phyloP scores from a whole-genome alignment of 2,797 vertebrate species.

The Sebastes matsubarae region DNA sequence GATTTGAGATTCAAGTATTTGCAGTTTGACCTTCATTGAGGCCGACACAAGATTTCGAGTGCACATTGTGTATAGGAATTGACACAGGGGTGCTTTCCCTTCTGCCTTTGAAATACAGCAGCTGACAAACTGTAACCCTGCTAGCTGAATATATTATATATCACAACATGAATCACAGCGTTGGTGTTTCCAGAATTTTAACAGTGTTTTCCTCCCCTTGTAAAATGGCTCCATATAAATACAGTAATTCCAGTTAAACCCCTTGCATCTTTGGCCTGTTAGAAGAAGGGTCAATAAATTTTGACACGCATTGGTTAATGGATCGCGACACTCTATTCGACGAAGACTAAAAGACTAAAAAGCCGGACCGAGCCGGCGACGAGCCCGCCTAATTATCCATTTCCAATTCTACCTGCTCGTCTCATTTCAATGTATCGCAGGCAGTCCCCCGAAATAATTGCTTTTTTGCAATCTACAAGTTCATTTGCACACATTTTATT shows the following conservation, averaged over 20 bases:
- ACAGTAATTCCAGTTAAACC: conserved; percentile 34
- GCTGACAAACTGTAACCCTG: conserved; percentile 4
- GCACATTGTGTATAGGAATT: conserved; percentile 4
- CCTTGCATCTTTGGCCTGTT: conserved; percentile 17
- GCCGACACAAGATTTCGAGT: conserved; percentile 7
- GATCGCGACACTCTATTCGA: conserved; percentile 40
- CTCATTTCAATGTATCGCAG: conserved; percentile 74
- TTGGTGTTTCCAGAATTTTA: not conserved
- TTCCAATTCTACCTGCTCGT: conserved; percentile 72
- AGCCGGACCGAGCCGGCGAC: conserved; percentile 27
- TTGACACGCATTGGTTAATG: conserved; percentile 52
- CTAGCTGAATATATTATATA: conserved; percentile 10
- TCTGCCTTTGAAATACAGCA: conserved; percentile 1
- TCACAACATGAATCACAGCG: not conserved
- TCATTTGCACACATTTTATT: conserved; percentile 83
- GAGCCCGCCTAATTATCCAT: conserved; percentile 67
- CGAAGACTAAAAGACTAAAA: not conserved
- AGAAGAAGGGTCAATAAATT: conserved; percentile 26
- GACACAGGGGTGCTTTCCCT: conserved; percentile 6
- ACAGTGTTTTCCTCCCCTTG: not conserved
- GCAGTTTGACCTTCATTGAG: conserved; percentile 43
- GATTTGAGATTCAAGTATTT: conserved; percentile 27
- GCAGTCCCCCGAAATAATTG: conserved; percentile 74
- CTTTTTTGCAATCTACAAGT: conserved; percentile 77
- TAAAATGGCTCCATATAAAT: not conserved